phyloP scores from a whole-genome alignment of 37 sponge, comb jelly and placozoan genomes.

The Geodia barretti region DNA sequence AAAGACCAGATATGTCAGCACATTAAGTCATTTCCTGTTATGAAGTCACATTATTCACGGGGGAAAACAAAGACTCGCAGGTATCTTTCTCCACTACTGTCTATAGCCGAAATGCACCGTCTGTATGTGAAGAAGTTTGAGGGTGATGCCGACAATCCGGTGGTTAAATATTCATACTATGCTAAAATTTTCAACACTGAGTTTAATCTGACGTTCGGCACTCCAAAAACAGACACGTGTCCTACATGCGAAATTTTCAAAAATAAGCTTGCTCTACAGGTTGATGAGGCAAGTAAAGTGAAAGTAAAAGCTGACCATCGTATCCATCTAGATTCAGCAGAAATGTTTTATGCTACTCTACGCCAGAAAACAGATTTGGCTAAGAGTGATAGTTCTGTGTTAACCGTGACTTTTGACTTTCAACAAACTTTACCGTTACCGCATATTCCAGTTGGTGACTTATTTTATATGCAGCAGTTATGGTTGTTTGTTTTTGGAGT shows the following conservation, averaged over 20 bases:
- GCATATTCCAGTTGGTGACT: conserved; percentile 8
- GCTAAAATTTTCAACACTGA: conserved; percentile 5
- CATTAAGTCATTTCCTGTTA: conserved; percentile 11
- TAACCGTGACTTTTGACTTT: neutral
- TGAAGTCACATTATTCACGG: conserved; percentile 24
- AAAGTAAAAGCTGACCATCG: neutral
- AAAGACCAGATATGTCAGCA: conserved; percentile 8
- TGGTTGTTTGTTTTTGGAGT: neutral
- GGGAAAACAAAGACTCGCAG: neutral
- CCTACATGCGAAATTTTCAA: neutral
- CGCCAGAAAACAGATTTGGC: too few species aligned
- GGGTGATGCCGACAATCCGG: neutral
- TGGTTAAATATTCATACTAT: conserved; percentile 5
- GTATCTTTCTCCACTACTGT: conserved; percentile 2
- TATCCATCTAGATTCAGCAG: neutral
- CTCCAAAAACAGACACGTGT: conserved; percentile 13
- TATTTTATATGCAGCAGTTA: neutral
- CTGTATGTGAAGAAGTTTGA: neutral
- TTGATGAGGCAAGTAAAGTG: neutral
- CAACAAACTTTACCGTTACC: neutral
- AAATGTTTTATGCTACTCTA: neutral
- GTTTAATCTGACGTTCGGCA: conserved; percentile 9
- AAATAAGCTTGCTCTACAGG: neutral
- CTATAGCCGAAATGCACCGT: conserved; percentile 18
- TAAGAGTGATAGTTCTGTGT: too few species aligned